Base-by-base conservation (phyloP, 2,797 vertebrate genomes). In the Anguilla pacifica region DNA sequence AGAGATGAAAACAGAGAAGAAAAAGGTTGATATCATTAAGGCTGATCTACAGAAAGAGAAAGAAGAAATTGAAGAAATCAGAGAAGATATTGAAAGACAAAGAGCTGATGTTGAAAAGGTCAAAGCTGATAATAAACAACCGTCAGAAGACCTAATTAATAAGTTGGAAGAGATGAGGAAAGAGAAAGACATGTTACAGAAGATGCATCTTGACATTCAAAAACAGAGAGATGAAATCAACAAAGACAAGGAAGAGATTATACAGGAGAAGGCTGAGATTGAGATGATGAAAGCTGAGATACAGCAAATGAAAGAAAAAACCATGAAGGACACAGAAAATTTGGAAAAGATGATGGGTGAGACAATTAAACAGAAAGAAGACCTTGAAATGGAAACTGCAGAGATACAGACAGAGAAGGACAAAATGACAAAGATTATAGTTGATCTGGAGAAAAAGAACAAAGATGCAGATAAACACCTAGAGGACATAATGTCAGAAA, bases 381-480 rank as follows among this genome's bases (percentile, higher is more conserved):
- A 83, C 10, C 79, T 74, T 84, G 85, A 72, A 72, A 72, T 28
- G n/a, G 15, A 31, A 72, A 31, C 67, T 31, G 55, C 19, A 17
- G 49, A 86, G 7, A 82, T 88, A 22, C 22, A 64, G 22, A 64
- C 15, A 17, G 72, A 77, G 72, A 39, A 77, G 72, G 31, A 11
- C 31, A 35, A 77, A 35, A 15, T 51, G 82, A 6, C n/a, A 53
- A n/a, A 53, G 49, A 13, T n/a, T 1, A 13, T 31, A 10, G 82
- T 39, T 55, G 86, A 85, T 72, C 70, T 67, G 67, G 59, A 86
- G 51, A 92, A 86, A 85, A 43, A 57, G 28, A 67, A 81, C 35
- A 25, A 35, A 15, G 7, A 15, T 4, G 15, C 28, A 19, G 43
- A 53, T 31, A 55, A 28, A 70, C 31, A 28, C 46, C 64, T 31